Evolutionary conservation across 2,888 invertebrate species (phyloP).

Genomic region (Lysandra coridon): DNA sequence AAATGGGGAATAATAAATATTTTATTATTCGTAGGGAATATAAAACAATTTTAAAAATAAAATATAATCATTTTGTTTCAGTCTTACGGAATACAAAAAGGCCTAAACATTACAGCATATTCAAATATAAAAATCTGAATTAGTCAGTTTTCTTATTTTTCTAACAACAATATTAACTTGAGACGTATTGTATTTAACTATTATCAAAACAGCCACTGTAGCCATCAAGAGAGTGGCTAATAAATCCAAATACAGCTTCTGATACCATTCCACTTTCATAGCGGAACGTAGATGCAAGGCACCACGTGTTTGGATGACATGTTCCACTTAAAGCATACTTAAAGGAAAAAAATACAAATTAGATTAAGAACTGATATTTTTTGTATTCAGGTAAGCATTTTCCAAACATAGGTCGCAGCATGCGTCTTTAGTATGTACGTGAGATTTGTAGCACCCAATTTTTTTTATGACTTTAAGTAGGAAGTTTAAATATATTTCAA

Average conservation of each 20-base stretch:
- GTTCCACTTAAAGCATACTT: slow-evolving; percentile 46
- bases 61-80: not conserved
- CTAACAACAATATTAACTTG: not conserved
- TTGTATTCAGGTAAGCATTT: no score
- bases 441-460: no score
- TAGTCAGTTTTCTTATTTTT: not conserved
- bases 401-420: no score
- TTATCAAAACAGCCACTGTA: not conserved
- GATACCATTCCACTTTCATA: slow-evolving; percentile 51
- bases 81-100: not conserved
- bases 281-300: slow-evolving; percentile 57
- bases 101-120: not conserved
- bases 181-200: not conserved
- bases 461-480: no score
- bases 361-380: no score
- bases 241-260: slow-evolving; percentile 56
- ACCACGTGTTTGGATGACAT: slow-evolving; percentile 54
- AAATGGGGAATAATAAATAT: no score
- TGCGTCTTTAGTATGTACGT: no score
- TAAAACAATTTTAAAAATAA: not conserved
- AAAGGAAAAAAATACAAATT: no score
- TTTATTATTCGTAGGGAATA: no score
- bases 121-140: not conserved
- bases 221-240: slow-evolving; percentile 33
- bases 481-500: no score